Conservation (phyloP, 2,888 invertebrate species). For the Megalurothrips usitatus region DNA sequence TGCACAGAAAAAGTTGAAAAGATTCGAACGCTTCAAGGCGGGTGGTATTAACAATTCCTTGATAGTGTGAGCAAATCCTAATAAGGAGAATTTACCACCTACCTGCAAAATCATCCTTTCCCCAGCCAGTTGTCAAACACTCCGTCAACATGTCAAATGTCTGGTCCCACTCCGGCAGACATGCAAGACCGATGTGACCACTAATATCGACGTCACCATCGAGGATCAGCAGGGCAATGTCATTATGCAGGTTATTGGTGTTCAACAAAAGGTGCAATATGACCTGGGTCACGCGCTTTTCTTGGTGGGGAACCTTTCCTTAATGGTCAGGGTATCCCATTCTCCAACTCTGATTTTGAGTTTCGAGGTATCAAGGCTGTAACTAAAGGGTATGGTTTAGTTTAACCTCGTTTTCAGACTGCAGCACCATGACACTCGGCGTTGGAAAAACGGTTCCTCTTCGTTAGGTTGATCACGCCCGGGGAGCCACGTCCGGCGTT, state of each 20-base stretch:
- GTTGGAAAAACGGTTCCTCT: too few species aligned
- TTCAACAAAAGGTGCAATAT: conserved; percentile 55
- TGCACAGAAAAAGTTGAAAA: too few species aligned
- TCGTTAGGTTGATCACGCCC: too few species aligned
- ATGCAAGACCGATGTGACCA: conserved; percentile 66
- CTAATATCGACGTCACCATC: conserved; percentile 53
- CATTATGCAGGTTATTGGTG: conserved; percentile 58
- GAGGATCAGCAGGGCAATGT: conserved; percentile 62
- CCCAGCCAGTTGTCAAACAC: conserved; percentile 77
- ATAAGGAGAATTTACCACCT: conserved; percentile 50
- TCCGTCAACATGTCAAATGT: conserved; percentile 48
- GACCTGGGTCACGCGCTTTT: conserved; percentile 52
- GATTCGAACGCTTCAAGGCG: too few species aligned
- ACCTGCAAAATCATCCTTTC: conserved; percentile 67
- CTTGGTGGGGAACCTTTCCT: conserved; percentile 65
- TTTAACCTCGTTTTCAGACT: too few species aligned
- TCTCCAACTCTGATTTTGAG: conserved; percentile 65
- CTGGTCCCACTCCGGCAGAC: conserved; percentile 58
- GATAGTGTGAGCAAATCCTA: too few species aligned
- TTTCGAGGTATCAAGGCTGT: conserved; percentile 35
- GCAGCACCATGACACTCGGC: too few species aligned
- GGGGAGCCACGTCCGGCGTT: too few species aligned
- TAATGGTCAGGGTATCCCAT: conserved; percentile 75
- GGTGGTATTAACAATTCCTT: too few species aligned
- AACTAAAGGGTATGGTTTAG: conserved; percentile 14